Evolutionary conservation across 2,797 vertebrate species (phyloP).

Genomic region (Sphaeramia orbicularis): DNA sequence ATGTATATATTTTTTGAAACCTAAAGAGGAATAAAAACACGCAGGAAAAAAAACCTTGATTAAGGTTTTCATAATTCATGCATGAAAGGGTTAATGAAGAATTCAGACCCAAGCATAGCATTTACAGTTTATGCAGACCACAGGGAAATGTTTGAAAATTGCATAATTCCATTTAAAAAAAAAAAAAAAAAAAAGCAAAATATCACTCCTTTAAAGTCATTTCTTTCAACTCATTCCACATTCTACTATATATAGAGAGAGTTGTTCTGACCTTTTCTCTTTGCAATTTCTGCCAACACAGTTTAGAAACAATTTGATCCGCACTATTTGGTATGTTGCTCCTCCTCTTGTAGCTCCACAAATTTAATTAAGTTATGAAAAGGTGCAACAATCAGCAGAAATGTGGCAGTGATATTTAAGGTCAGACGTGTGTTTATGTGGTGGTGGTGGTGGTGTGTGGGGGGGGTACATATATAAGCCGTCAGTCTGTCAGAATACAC

Average conservation of each 20-base stretch:
- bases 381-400: constrained; percentile 52
- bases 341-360: constrained; percentile 2
- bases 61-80: no score
- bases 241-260: constrained; percentile 7
- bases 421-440: not conserved
- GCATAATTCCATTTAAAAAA: no score
- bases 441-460: not conserved
- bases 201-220: constrained; percentile 11
- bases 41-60: no score
- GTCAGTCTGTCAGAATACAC: constrained; percentile 40
- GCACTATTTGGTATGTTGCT: constrained; percentile 35
- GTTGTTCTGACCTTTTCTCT: constrained; percentile 1
- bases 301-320: constrained; percentile 56
- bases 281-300: constrained; percentile 47
- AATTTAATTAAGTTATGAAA: constrained; percentile 39
- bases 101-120: no score
- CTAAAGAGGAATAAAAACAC: no score
- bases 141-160: no score
- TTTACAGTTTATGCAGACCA: no score
- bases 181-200: no score
- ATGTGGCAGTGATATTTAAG: constrained; percentile 9
- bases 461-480: not conserved
- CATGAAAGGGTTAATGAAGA: no score
- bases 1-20: no score
- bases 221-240: constrained; percentile 37